Base-by-base conservation (phyloP, 2,797 vertebrate genomes). In the Spinus pinus region DNA sequence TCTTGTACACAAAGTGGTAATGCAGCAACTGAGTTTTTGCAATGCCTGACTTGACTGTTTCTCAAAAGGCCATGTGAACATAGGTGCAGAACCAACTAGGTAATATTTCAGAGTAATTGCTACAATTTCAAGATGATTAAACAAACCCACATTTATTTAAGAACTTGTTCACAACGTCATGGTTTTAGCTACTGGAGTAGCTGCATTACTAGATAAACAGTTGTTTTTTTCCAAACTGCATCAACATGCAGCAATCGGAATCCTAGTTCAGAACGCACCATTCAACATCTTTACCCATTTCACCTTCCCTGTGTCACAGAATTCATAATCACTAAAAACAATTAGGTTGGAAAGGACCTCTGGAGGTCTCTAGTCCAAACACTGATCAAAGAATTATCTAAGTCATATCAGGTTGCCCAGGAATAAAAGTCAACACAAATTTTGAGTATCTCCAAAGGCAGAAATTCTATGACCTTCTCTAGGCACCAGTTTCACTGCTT, bases 31-130 rank as follows among this genome's bases (percentile, higher is more conserved):
- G 47, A 81, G 9, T 24, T 73, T 81, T 70, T 42, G 81, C 25
- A 64, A 56, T 28, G 10, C 7, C 23, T 51, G 15, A 46, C 47
- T 69, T 49, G 14, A 81, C 41, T 35, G 3, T 27, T 95, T 71
- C 62, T 82, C 6, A 0, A 14, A 60, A 23, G 6, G 83, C 18
- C 0, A 0, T 0, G 1, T 41, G 58, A 86, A 90, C 3, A 17
- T 41, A 21, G 12, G 53, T 37, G 30, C 18, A 31, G 56, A 86
- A 77, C 9, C 28, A 73, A 6, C 9, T 46, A 44, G 10, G 2
- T n/a, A 64, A 6, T 56, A 73, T 25, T 86, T 78, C 14, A 67
- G 69, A 81, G 44, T 67, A 77, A 74, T 31, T 60, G 64, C 23
- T 42, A 31, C 22, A 37, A 47, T 60, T 90, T 78, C 65, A 73